Base-by-base conservation (phyloP, 2,113 vertebrate genomes). In the Penelope pileata region DNA sequence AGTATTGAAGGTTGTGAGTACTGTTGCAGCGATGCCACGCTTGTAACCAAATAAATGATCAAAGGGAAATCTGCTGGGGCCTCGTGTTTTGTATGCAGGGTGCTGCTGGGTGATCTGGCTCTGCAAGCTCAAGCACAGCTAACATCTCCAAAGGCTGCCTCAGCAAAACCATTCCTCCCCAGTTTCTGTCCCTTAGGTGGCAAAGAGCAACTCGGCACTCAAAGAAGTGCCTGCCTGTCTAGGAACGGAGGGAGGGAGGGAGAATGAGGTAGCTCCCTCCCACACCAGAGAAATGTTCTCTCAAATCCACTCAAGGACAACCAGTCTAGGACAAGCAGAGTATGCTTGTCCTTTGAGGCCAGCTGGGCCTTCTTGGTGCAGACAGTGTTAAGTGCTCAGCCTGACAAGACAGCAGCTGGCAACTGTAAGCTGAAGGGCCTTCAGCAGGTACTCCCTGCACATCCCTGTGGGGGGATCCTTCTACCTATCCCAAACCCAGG, bases 311-410 rank as follows among this genome's bases (percentile, higher is more conserved):
- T 30, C 22, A 21, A 58, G 54, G 24, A 58, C 42, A 70, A 29
- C 36, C 88, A 64, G 98, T 97, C 97, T 98, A 94, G n/a, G 76
- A 62, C 58, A 36, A 99, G 95, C 47, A 89, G 73, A 3, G 85
- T 3, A 51, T 96, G 95, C 70, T 83, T 90, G 63, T 97, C 87
- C 93, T 96, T 92, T 54, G 97, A 84, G 23, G 43, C 94, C 76
- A 98, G 81, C 80, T 98, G 97, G n/a, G 82, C 92, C 90, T 96
- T 93, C 91, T 98, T 94, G 38, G 94, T 87, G 74, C 97, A 95
- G 58, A 94, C 64, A 10, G 3, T 26, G 5, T 92, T 69, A 26
- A 97, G 94, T 81, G 58, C 70, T 98, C 96, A 0, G 81, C 83
- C 98, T 98, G 83, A 18, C 38, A 29, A 26, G 34, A 17, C 11